phyloP scores from a whole-genome alignment of 2,113 vertebrate species.

The Nanger granti region DNA sequence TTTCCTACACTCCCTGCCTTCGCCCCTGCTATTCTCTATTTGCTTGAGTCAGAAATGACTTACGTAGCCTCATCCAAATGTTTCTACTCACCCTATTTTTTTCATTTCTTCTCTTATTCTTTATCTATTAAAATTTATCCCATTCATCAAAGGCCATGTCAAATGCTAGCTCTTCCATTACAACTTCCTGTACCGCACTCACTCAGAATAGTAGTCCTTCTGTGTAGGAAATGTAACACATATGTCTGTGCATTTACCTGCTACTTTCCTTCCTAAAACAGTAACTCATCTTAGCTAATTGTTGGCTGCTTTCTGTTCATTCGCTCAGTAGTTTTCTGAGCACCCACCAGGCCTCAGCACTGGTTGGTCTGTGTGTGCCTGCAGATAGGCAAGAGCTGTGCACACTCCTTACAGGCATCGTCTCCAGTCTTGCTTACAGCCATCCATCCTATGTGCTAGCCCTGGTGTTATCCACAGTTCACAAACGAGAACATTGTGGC shows the following conservation, averaged over 20 bases:
- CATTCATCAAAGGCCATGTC: neutral
- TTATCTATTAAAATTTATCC: neutral
- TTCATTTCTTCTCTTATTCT: neutral
- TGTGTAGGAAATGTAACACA: neutral
- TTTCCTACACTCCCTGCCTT: neutral
- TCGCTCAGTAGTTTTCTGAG: neutral
- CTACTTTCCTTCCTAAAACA: neutral
- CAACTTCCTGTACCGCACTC: neutral
- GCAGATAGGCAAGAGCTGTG: neutral
- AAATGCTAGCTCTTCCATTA: neutral
- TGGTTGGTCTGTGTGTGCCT: rapidly evolving
- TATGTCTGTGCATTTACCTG: neutral
- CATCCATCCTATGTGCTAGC: neutral
- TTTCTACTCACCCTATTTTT: neutral
- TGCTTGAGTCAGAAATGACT: neutral
- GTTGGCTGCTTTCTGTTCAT: neutral
- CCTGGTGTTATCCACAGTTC: neutral
- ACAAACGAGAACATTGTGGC: neutral
- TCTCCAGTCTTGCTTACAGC: rapidly evolving
- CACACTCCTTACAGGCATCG: no score
- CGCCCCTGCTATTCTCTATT: neutral
- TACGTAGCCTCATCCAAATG: neutral
- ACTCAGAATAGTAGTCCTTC: neutral
- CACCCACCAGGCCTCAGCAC: neutral
- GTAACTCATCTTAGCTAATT: neutral